Evolutionary conservation across 1,140 invertebrate genomes (phyloP).

Genomic region (fruit fly (Drosophila melanogaster)): Release_6_plus_ISO1_MT NC_004354.4:5666001-5666500

Average conservation of each 20-base stretch:
- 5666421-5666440: conserved; percentile 87
- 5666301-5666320: conserved; percentile 30
- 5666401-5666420: conserved; percentile 79
- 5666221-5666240: conserved; percentile 34
- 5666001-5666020: not conserved
- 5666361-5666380: conserved; percentile 26
- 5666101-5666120: conserved; percentile 32
- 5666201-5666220: not conserved
- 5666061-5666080: conserved; percentile 20
- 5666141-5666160: not conserved
- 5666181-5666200: conserved; percentile 9
- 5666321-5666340: conserved; percentile 61
- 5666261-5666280: conserved; percentile 41
- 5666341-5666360: conserved; percentile 58
- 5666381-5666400: conserved; percentile 10
- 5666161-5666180: not conserved
- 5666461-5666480: conserved; percentile 78
- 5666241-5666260: conserved; percentile 57
- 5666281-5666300: conserved; percentile 22
- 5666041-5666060: conserved; percentile 38
- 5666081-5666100: conserved; percentile 41
- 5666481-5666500: not conserved
- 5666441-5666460: conserved; percentile 86
- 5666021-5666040: conserved; percentile 10
- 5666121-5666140: conserved; percentile 7